These are phyloP conservation scores for Apamea crenata DNA, from an alignment of 2,888 invertebrate species.

Conservation along the genomic window DNA sequence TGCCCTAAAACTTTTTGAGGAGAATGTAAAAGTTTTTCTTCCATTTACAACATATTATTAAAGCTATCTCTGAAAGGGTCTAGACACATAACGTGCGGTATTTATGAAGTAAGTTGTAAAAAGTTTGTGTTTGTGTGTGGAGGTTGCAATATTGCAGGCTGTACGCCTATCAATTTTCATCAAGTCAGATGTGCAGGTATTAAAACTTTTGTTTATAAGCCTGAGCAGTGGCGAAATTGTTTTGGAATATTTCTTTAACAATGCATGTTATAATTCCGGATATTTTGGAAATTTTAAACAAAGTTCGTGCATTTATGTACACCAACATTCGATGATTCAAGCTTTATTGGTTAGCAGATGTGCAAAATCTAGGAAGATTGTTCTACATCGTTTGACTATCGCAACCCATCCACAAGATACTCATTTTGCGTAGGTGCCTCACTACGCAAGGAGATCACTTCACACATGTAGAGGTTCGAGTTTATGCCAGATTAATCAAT, in stretches of 20 bases:
- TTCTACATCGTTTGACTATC: not conserved
- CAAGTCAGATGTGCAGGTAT: conserved; percentile 39
- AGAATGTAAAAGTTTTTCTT: conserved; percentile 19
- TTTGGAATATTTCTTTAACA: conserved; percentile 48
- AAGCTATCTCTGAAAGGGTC: conserved; percentile 40
- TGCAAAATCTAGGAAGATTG: not conserved
- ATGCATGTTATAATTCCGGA: not conserved
- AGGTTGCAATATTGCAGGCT: conserved; percentile 59
- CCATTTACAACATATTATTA: conserved; percentile 25
- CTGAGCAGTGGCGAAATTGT: conserved; percentile 29
- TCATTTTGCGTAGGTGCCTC: not conserved
- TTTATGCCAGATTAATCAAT: not conserved
- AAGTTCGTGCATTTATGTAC: not conserved
- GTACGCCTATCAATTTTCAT: conserved; percentile 61
- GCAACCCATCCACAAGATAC: not conserved
- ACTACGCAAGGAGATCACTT: not conserved
- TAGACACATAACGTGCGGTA: conserved; percentile 46
- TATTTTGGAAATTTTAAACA: not conserved
- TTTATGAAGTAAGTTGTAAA: conserved; percentile 49
- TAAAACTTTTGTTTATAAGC: conserved; percentile 53
- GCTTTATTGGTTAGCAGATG: not conserved
- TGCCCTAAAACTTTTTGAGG: not conserved
- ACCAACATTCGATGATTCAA: not conserved
- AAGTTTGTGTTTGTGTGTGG: conserved; percentile 58
- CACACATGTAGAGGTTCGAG: not conserved